Conservation (phyloP, 2,888 invertebrate genomes). For the Drosophila birchii region DNA sequence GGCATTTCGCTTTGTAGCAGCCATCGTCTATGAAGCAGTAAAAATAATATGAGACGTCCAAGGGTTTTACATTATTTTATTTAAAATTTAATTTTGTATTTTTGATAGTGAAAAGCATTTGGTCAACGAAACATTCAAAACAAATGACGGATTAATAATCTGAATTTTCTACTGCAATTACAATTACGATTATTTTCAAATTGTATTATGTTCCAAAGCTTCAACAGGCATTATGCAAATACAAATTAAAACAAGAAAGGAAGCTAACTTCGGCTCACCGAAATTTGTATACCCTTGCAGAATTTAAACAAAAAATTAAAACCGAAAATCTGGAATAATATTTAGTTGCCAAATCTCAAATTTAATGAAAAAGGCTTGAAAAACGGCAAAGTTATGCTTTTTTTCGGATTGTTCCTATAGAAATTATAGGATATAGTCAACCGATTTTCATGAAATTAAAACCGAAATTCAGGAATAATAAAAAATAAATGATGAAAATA, state of each 20-base stretch:
- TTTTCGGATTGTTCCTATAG: no score
- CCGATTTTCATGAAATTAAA: no score
- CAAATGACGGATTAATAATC: conserved; percentile 18
- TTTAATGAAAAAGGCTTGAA: no score
- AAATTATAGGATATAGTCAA: no score
- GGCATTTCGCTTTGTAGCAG: conserved; percentile 98
- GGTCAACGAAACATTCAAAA: conserved; percentile 20
- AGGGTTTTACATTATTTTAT: not conserved
- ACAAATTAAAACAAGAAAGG: conserved; percentile 26
- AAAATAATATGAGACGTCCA: conserved; percentile 1
- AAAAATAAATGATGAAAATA: no score
- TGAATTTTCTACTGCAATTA: conserved; percentile 14
- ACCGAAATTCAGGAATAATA: no score
- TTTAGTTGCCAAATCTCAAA: no score
- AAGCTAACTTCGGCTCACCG: no score
- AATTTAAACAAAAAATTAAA: no score
- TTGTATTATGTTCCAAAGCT: conserved; percentile 7
- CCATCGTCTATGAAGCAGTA: conserved; percentile 93
- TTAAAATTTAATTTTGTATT: not conserved
- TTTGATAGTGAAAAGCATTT: not conserved
- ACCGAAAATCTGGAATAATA: no score
- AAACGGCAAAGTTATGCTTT: no score
- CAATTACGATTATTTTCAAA: not conserved
- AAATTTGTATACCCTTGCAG: no score
- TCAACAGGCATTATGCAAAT: conserved; percentile 42